A percentile compares a stretch with the other conserved stretches of the same genome.
phyloP scores from a whole-genome alignment of 1,140 invertebrate species.

The Drosophila bocqueti region DNA sequence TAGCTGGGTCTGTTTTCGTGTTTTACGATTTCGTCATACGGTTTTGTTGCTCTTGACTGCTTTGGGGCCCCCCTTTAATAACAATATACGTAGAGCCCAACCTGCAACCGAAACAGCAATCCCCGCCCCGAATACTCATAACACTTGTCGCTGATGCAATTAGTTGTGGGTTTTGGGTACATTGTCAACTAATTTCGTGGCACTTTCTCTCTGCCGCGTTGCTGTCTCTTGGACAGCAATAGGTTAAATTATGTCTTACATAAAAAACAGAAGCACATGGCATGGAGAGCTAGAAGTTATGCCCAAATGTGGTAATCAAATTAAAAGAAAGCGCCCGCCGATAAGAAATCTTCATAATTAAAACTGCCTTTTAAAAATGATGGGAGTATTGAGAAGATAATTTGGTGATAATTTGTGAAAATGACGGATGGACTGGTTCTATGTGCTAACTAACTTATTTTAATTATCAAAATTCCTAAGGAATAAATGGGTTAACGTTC shows the following conservation, averaged over 20 bases:
- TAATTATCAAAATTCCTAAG: background rate
- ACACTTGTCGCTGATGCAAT: constrained; percentile 55
- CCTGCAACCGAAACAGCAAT: constrained; percentile 29
- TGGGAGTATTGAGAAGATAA: background rate
- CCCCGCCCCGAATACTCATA: constrained; percentile 16
- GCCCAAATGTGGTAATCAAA: constrained; percentile 41
- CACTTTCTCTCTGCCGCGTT: constrained; percentile 35
- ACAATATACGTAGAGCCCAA: constrained; percentile 27
- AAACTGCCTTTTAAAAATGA: background rate
- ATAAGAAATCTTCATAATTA: constrained; percentile 4
- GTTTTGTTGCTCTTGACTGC: constrained; percentile 43
- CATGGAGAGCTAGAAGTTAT: constrained; percentile 30
- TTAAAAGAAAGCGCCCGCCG: constrained; percentile 10
- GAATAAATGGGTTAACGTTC: background rate
- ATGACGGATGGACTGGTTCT: background rate
- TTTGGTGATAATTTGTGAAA: constrained; percentile 12
- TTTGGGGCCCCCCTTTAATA: constrained; percentile 48
- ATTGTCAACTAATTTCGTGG: constrained; percentile 48
- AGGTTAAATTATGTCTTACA: constrained; percentile 28
- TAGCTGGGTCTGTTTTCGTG: constrained; percentile 36
- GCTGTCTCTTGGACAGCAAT: constrained; percentile 1
- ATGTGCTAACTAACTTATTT: constrained; percentile 1
- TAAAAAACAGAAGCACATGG: constrained; percentile 31
- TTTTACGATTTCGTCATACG: constrained; percentile 67
- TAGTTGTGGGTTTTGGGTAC: constrained; percentile 39